A percentile compares a stretch with the other conserved stretches of the same genome.
phyloP scores from a whole-genome alignment of 2,797 vertebrate species.

The Gymnoscopelus microlampas region DNA sequence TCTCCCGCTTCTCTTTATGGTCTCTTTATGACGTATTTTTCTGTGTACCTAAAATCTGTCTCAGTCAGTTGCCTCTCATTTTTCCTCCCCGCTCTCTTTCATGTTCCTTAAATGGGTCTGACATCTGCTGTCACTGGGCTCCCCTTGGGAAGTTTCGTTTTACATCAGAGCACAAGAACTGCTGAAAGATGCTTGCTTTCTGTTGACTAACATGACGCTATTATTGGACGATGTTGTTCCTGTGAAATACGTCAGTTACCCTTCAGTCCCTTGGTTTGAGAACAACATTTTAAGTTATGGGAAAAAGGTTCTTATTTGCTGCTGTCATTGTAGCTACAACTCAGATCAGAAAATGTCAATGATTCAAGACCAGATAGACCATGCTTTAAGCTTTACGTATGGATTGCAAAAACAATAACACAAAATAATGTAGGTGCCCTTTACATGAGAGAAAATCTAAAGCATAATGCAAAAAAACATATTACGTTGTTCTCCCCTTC shows the following conservation, averaged over 20 bases:
- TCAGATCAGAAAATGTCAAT: not conserved
- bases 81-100: slow-evolving; percentile 20
- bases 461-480: too few species aligned
- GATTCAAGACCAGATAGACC: not conserved
- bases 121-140: slow-evolving; percentile 58
- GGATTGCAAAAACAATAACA: not conserved
- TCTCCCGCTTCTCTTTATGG: slow-evolving; percentile 6
- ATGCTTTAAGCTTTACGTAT: slow-evolving; percentile 8
- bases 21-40: slow-evolving; percentile 18
- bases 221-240: slow-evolving; percentile 34
- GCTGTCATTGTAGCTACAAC: not conserved
- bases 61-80: slow-evolving; percentile 3
- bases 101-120: slow-evolving; percentile 20
- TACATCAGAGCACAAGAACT: slow-evolving; percentile 42
- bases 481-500: too few species aligned
- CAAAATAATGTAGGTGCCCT: not conserved
- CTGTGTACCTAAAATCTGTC: slow-evolving; percentile 8
- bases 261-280: slow-evolving; percentile 12
- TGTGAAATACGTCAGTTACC: slow-evolving; percentile 30
- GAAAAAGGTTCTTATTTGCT: slow-evolving; percentile 21
- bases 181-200: slow-evolving; percentile 38
- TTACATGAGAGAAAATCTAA: too few species aligned
- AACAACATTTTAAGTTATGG: slow-evolving; percentile 9
- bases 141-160: slow-evolving; percentile 51
- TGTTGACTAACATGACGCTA: slow-evolving; percentile 44